Conservation (phyloP, 2,888 invertebrate species). For the Dromius quadrimaculatus region DNA sequence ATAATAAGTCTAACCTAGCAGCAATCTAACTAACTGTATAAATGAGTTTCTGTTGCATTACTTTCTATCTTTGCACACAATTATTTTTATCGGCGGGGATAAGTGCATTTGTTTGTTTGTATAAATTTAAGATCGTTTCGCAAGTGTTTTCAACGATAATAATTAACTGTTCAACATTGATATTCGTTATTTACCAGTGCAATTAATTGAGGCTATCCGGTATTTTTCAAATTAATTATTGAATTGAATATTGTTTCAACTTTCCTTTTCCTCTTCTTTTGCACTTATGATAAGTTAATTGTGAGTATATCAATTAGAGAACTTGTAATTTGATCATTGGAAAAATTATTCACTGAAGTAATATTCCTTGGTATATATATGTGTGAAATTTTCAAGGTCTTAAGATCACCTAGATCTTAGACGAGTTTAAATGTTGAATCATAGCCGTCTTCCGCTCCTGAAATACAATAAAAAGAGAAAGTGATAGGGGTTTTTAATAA, state of each 20-base stretch:
- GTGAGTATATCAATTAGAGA: too few relatives aligned
- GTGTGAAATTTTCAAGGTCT: too few relatives aligned
- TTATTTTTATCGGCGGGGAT: constrained; percentile 10
- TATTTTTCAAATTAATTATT: constrained; percentile 2
- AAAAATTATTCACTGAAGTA: too few relatives aligned
- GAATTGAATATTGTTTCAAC: constrained; percentile 3
- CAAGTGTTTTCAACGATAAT: neutral
- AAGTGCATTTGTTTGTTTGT: constrained; percentile 32
- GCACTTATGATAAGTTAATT: too few relatives aligned
- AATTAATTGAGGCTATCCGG: constrained; percentile 6
- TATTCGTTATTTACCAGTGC: constrained; percentile 9
- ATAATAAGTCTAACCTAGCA: constrained; percentile 20
- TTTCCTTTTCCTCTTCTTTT: neutral
- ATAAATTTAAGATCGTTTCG: constrained; percentile 15
- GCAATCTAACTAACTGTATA: constrained; percentile 12
- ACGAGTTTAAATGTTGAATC: too few relatives aligned
- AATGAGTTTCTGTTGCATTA: constrained; percentile 4
- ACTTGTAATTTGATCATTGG: too few relatives aligned
- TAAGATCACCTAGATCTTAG: too few relatives aligned
- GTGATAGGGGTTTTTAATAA: too few relatives aligned
- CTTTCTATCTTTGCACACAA: constrained; percentile 16
- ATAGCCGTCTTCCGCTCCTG: too few relatives aligned
- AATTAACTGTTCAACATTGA: neutral
- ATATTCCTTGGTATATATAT: too few relatives aligned
- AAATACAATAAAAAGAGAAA: too few relatives aligned